These are phyloP conservation scores for Climacteris rufus DNA, from an alignment of 2,113 vertebrate species.

Conservation along the genomic window DNA sequence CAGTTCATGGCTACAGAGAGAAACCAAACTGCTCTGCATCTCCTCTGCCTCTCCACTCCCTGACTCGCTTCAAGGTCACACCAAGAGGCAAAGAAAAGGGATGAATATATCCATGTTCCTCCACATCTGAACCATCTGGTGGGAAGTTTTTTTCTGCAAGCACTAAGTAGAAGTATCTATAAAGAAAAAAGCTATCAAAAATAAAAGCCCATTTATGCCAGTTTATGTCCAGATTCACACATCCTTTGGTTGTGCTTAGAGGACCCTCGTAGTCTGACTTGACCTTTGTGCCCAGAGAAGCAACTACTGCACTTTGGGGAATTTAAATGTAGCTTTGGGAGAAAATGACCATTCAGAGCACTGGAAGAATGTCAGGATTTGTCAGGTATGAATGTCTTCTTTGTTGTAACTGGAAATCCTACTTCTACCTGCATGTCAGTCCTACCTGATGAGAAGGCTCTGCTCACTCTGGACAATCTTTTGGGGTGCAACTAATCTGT, in stretches of 20 bases:
- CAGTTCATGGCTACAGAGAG: background rate
- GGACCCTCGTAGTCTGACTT: background rate
- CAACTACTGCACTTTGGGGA: background rate
- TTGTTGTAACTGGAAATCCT: background rate
- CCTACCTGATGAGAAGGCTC: background rate
- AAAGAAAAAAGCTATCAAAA: background rate
- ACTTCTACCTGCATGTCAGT: background rate
- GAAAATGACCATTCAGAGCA: background rate
- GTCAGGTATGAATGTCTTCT: background rate
- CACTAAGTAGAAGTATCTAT: background rate
- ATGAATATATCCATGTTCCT: background rate
- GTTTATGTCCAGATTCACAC: background rate
- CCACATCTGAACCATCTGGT: background rate
- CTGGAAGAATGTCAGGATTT: background rate
- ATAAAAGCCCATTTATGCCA: background rate
- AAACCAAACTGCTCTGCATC: background rate
- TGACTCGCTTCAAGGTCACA: background rate
- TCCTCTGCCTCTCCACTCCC: background rate
- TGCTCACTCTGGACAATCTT: background rate
- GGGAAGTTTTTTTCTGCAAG: background rate
- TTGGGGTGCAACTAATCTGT: background rate
- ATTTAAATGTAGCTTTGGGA: background rate
- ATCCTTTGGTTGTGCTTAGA: background rate
- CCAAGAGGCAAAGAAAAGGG: background rate
- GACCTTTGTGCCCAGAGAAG: background rate